These are phyloP conservation scores for Hermaeophaga mercurialis DNA, from an alignment of 2,888 invertebrate species.

Conservation along the genomic window DNA sequence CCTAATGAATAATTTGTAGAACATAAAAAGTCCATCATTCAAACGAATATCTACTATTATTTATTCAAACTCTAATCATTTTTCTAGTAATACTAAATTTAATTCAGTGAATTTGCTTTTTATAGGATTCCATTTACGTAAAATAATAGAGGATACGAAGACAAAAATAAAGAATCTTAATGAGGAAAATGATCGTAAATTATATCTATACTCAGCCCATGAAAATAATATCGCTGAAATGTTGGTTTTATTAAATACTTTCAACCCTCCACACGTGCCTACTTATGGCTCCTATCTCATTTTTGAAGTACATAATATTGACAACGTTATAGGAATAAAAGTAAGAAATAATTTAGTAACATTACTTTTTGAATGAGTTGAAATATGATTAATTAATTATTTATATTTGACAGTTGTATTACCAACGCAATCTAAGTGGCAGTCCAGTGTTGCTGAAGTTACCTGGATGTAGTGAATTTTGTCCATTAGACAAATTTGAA, in stretches of 20 bases:
- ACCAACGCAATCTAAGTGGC: slow-evolving; percentile 40
- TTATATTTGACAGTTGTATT: slow-evolving; percentile 41
- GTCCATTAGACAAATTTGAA: slow-evolving; percentile 39
- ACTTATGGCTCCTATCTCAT: slow-evolving; percentile 51
- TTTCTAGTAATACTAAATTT: too few species aligned
- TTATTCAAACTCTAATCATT: too few species aligned
- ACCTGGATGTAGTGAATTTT: slow-evolving; percentile 43
- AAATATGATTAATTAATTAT: background rate
- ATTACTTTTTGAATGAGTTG: too few species aligned
- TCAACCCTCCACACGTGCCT: slow-evolving; percentile 54
- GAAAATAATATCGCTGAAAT: slow-evolving; percentile 61
- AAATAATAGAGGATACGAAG: slow-evolving; percentile 40
- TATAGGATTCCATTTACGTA: slow-evolving; percentile 44
- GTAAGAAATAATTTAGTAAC: slow-evolving; percentile 35
- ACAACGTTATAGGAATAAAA: slow-evolving; percentile 42
- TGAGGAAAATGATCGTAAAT: slow-evolving; percentile 32
- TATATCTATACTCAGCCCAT: slow-evolving; percentile 59
- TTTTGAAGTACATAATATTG: slow-evolving; percentile 49
- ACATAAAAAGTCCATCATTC: too few species aligned
- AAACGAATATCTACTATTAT: too few species aligned
- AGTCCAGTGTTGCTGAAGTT: slow-evolving; percentile 39
- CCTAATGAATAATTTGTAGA: too few species aligned
- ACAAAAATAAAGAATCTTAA: slow-evolving; percentile 29
- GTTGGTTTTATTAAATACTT: slow-evolving; percentile 57
- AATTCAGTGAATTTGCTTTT: too few species aligned